A percentile compares a stretch with the other conserved stretches of the same genome.
These are phyloP conservation scores for Macaca fascicularis DNA, from an alignment of 2,113 vertebrate species.

Conservation along the genomic window T2T-MFA8v1.1 NC_088378.1:131107501-131108000, in stretches of 20 bases:
- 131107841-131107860: not conserved
- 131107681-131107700: not conserved
- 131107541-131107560: not conserved
- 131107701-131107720: not conserved
- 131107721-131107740: not conserved
- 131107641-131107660: not conserved
- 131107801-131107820: no score
- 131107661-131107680: not conserved
- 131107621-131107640: not conserved
- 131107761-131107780: not conserved
- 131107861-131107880: not conserved
- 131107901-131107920: not conserved
- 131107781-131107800: not conserved
- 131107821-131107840: not conserved
- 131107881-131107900: fast-evolving
- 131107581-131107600: not conserved
- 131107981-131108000: not conserved
- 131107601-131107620: not conserved
- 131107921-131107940: not conserved
- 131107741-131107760: not conserved
- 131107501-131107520: conserved; percentile 78
- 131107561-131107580: not conserved
- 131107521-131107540: conserved; percentile 58
- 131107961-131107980: not conserved
- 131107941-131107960: not conserved